Evolutionary conservation across 2,888 invertebrate species (phyloP).

Genomic region (Chrysolina oricalcia): DNA sequence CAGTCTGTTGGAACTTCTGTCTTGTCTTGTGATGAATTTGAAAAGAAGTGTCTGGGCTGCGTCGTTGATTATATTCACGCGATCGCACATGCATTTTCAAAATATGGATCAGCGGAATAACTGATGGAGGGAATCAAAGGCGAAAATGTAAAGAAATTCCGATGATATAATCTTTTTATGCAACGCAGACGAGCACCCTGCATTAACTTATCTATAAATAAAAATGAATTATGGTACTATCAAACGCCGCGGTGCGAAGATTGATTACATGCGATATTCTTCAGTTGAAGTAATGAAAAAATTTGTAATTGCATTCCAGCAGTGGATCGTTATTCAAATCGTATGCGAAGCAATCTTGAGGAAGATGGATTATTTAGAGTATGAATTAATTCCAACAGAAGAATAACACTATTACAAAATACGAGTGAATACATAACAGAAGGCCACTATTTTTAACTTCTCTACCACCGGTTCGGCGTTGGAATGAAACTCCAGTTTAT

Average conservation of each 20-base stretch:
- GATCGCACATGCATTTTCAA: no score
- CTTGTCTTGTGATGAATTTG: no score
- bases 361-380: not conserved
- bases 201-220: conserved; percentile 16
- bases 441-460: no score
- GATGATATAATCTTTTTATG: conserved; percentile 4
- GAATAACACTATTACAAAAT: no score
- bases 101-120: no score
- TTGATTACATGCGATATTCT: conserved; percentile 22
- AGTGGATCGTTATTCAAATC: conserved; percentile 16
- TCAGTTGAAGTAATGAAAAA: conserved; percentile 4
- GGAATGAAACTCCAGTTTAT: no score
- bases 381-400: not conserved
- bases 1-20: no score
- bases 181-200: not conserved
- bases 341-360: not conserved
- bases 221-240: conserved; percentile 23
- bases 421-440: no score
- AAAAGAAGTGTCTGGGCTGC: no score
- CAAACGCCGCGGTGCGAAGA: conserved; percentile 19
- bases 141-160: not conserved
- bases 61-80: no score
- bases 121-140: not conserved
- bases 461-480: no score
- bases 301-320: conserved; percentile 9